Percentiles rank a stretch among this genome's conserved stretches.
phyloP scores from a whole-genome alignment of 2,113 vertebrate genomes.

The Lampris megalopsis region DNA sequence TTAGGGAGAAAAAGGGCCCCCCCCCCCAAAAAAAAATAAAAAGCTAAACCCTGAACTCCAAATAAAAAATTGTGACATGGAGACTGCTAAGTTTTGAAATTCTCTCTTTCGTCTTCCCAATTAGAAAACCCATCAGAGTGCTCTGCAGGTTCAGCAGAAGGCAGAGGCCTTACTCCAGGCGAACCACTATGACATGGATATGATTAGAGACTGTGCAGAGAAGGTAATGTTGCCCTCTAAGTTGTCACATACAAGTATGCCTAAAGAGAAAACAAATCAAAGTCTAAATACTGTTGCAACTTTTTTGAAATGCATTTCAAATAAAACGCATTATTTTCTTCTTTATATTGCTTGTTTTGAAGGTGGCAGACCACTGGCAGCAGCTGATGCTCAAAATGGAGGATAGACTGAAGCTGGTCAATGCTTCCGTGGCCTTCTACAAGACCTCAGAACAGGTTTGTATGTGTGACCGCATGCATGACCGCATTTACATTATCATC shows the following conservation, averaged over 20 bases:
- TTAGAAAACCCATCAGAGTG: constrained; percentile 98
- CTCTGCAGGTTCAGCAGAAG: constrained; percentile 99
- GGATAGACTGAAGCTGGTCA: constrained; percentile 97
- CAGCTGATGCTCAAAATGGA: constrained; percentile 99
- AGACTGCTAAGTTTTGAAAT: constrained; percentile 14
- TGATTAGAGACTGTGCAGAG: constrained; percentile 98
- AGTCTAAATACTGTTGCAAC: neutral
- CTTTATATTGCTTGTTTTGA: constrained; percentile 25
- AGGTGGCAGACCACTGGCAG: constrained; percentile 97
- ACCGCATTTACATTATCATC: neutral
- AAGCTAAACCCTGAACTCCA: constrained; percentile 15
- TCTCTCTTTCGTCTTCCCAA: constrained; percentile 5
- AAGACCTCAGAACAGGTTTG: constrained; percentile 98
- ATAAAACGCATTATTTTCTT: neutral
- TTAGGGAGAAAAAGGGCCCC: no score
- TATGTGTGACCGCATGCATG: neutral
- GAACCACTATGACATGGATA: constrained; percentile 97
- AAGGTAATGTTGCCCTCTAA: constrained; percentile 74
- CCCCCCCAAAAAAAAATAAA: neutral
- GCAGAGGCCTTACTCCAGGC: constrained; percentile 95
- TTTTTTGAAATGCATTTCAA: neutral
- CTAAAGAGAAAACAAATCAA: neutral
- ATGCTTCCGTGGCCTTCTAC: constrained; percentile 98
- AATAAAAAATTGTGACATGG: constrained; percentile 26
- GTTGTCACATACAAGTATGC: neutral